Conservation (phyloP, 2,113 vertebrate species). For the Vireo altiloquus region DNA sequence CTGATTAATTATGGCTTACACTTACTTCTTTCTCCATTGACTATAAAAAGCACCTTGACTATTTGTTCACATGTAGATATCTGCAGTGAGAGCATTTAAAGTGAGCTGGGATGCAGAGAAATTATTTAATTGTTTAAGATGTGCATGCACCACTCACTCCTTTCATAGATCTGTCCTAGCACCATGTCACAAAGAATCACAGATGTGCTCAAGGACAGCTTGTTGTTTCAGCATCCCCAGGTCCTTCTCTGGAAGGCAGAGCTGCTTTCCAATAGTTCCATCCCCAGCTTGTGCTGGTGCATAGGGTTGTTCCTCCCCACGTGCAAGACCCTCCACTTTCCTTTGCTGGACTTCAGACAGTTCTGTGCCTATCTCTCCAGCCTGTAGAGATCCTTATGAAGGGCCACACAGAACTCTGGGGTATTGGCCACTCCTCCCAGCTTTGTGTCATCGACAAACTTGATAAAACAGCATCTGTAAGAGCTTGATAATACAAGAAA, state of each 20-base stretch:
- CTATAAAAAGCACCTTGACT: background rate
- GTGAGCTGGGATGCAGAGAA: background rate
- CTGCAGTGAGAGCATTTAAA: background rate
- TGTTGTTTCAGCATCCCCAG: background rate
- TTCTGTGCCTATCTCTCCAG: background rate
- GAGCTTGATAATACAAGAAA: background rate
- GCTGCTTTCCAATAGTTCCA: too few relatives aligned
- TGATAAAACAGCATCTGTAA: background rate
- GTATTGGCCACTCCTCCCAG: background rate
- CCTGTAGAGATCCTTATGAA: background rate
- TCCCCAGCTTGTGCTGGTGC: too few relatives aligned
- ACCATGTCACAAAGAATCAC: background rate
- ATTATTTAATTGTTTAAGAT: background rate
- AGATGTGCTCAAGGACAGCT: background rate
- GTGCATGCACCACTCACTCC: background rate
- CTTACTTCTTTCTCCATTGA: background rate
- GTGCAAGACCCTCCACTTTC: background rate
- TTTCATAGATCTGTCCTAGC: background rate
- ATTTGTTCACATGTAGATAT: background rate
- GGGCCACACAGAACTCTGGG: background rate
- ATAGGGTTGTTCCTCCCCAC: background rate
- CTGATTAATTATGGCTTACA: background rate
- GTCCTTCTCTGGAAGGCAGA: background rate
- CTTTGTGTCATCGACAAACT: background rate
- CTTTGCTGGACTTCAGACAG: background rate